phyloP scores from a whole-genome alignment of 2,113 vertebrate genomes.

The Cyphomyrus discorhynchus region DNA sequence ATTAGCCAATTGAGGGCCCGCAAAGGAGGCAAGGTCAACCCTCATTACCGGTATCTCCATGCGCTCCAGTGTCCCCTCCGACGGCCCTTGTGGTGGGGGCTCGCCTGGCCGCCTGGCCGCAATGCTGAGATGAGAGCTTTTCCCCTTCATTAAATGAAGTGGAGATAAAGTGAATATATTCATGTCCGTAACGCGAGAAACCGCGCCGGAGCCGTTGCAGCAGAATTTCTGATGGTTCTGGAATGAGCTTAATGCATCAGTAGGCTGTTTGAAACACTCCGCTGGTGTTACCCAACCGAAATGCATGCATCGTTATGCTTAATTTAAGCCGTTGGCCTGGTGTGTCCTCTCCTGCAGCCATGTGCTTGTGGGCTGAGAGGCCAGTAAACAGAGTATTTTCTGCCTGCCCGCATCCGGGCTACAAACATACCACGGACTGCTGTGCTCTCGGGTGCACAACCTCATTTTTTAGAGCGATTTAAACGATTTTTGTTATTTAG shows the following conservation, averaged over 20 bases:
- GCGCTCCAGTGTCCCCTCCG: background rate
- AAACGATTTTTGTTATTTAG: background rate
- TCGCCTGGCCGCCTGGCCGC: background rate
- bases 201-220: background rate
- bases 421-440: background rate
- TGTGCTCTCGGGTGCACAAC: background rate
- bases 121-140: background rate
- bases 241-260: background rate
- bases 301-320: background rate
- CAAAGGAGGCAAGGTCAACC: background rate
- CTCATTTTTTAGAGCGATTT: background rate
- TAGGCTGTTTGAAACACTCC: background rate
- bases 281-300: background rate
- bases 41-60: slow-evolving; percentile 4
- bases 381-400: background rate
- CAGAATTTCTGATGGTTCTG: background rate
- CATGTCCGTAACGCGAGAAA: background rate
- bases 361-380: background rate
- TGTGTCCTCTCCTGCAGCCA: background rate
- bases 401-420: background rate
- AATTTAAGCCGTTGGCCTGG: background rate
- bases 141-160: slow-evolving; percentile 9
- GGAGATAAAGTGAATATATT: slow-evolving; percentile 11
- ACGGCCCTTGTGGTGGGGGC: background rate
- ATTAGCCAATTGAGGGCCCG: slow-evolving; percentile 6